Base-by-base conservation (phyloP, 2,888 invertebrate genomes). In the Lasioglossum morio region DNA sequence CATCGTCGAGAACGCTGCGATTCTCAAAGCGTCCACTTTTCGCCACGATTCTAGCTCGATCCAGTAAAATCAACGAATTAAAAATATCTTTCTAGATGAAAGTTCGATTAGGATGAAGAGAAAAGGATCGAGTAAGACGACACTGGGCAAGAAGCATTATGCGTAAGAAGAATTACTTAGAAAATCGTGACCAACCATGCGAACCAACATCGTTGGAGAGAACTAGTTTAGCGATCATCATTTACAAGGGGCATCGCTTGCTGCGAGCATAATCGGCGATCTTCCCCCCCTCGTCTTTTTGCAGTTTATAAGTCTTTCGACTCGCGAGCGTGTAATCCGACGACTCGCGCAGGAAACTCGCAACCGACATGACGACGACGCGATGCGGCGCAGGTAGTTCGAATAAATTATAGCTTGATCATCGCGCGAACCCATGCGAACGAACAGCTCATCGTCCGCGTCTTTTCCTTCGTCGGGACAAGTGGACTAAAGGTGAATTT, bases 371-470 rank as follows among this genome's bases (percentile, higher is more conserved):
- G 27, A 16, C 23, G 53, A 16, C 63, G 27, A 30, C 16, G 14
- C 23, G 53, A 30, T 30, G 16, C 40, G 27, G 40, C 48, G 57
- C 53, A 23, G 66, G 72, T 43, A 72, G 72, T 43, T 72, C 72
- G 87, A 89, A 89, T 88, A 87, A 89, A 87, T 89, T 84, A 86
- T n/a, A 37, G 48, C 27, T 46, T n/a, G 78, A 72, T 84, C 75
- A 37, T 73, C 74, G 72, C 27, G 30, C 72, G 73, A 57, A 48
- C 66, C 81, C 81, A 27, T 76, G 79, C 81, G 88, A 88, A 60
- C 73, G 70, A 88, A 60, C 76, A 72, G 76, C 85, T 85, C 81
- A 79, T 81, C 79, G 72, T 43, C 79, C 46, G 82, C 75, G 87
- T 77, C 87, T 86, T 88, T 76, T 73, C 70, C 57, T 69, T n/a